Evolutionary conservation across 37 sponge, comb jelly and placozoan species (phyloP), one percentile per base, ranked within the genome.

Genomic region (Corticium candelabrum): DNA sequence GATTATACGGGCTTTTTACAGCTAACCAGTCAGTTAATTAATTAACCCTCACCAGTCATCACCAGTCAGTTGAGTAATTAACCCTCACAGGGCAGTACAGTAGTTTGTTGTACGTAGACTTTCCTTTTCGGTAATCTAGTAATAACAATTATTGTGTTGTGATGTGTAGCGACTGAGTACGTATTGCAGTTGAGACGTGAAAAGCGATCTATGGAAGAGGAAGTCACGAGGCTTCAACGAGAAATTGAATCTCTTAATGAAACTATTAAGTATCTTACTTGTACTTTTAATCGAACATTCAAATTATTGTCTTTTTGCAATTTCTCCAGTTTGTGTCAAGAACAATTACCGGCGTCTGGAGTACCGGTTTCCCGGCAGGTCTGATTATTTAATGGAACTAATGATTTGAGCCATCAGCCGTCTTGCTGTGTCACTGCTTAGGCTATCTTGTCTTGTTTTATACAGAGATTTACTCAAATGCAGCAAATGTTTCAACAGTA

Each of bases 341-440:
- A 93, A 68, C 83, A 87, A 72, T 69, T 93, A 1, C 94, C 94
- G 37, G 90, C 83, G n/a, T 82, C 90, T 34, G 94, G 94, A 81
- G 94, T 79, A 35, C 81, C 90, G 0, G 79, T 93, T 31, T 88
- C 90, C 32, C 74, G 88, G 77, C 88, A 83, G 82, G 90, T 90
- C 34, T 34, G 80, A 30, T 15, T 15, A 27, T 21, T 4, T 32
- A 70, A 32, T 35, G 56, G 56, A 43, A 43, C 11, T 43, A 11
- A 21, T 43, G 11, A 43, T 43, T 43, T 43, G 56, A 43, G 5
- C 56, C 11, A 43, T 43, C 56, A 11, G 5, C 11, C 11, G 56
- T 21, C 35, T 70, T 15, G 21, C 35, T 70, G 7, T 70, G 7
- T 70, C n/a, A n/a, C n/a, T n/a, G n/a, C n/a, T n/a, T n/a, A n/a